Evolutionary conservation across 2,797 vertebrate species (phyloP), one percentile per base, ranked within the genome.

Genomic region (Acridotheres tristis): DNA sequence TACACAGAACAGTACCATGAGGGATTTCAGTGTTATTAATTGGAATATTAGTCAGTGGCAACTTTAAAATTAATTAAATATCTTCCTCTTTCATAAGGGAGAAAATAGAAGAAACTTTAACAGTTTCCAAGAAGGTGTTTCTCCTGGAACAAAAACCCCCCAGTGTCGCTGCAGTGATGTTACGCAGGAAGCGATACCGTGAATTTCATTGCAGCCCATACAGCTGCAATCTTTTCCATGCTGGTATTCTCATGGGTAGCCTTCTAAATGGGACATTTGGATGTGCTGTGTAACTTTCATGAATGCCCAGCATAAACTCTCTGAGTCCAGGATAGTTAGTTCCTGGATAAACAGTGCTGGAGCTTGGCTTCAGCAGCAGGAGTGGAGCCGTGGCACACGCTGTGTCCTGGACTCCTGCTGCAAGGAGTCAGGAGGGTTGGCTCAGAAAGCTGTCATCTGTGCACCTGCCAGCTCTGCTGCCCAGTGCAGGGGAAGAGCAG

Each of bases 371-470:
- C 43, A 14, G 16, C 21, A 47, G 43, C 71, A 45, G 53, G n/a
- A 86, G 80, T 2, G 9, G 40, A 69, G 34, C 54, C 20, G 7
- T 16, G 53, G 83, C 69, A 26, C 26, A 2, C 0, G 0, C 42
- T 20, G 29, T 53, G 55, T 63, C 26, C 58, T 61, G 54, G 48
- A 15, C 42, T 58, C 62, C 16, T 42, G 69, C 67, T 76, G 48
- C 13, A 1, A 5, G 48, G 22, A 23, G 8, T 11, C 36, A 29
- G 22, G 7, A 11, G 22, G n/a, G 3, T 3, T 43, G 55, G 48
- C 51, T 69, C 76, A 58, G 27, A 59, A 63, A 50, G 38, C 50
- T 61, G 11, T 4, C 50, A 42, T 29, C 47, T 84, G 47, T 83
- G 67, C 47, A 68, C 15, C 66, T 78, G 55, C 69, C 73, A 45